Percentiles rank a stretch among this genome's conserved stretches.
phyloP scores from a whole-genome alignment of 1,140 invertebrate species.

The Chelonus insularis region DNA sequence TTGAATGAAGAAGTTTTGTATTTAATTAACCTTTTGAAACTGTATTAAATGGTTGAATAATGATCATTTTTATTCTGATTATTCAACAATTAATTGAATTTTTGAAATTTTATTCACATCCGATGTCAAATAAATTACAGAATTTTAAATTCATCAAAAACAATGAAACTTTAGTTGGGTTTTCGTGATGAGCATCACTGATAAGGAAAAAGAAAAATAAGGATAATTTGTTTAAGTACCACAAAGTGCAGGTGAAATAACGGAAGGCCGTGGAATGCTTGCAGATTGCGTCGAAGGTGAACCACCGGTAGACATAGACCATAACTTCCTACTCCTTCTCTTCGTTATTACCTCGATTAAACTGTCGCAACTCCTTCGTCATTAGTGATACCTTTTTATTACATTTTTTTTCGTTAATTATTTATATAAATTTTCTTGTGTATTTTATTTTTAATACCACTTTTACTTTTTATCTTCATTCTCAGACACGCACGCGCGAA shows the following conservation, averaged over 20 bases:
- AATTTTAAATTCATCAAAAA: too few relatives aligned
- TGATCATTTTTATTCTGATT: too few relatives aligned
- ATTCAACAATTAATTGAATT: too few relatives aligned
- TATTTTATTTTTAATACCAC: not conserved
- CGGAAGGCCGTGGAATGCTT: conserved; percentile 36
- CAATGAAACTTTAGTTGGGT: too few relatives aligned
- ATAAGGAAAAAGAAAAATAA: not conserved
- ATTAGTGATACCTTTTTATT: conserved; percentile 18
- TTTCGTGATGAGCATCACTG: too few relatives aligned
- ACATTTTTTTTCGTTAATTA: conserved; percentile 1
- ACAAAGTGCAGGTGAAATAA: conserved; percentile 33
- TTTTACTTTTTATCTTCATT: too few relatives aligned
- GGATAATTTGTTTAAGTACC: conserved; percentile 1
- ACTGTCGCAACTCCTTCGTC: conserved; percentile 5
- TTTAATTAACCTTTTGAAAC: too few relatives aligned
- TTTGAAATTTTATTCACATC: too few relatives aligned
- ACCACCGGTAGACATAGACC: conserved; percentile 25
- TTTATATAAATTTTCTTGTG: not conserved
- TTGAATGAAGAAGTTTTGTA: too few relatives aligned
- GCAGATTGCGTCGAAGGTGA: conserved; percentile 36
- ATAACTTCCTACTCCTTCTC: conserved; percentile 20
- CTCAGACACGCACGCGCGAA: too few relatives aligned
- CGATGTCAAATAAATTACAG: too few relatives aligned
- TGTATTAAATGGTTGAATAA: too few relatives aligned
- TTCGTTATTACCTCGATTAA: not conserved